Conservation (phyloP, 2,113 vertebrate genomes). For the Acrocephalus arundinaceus region DNA sequence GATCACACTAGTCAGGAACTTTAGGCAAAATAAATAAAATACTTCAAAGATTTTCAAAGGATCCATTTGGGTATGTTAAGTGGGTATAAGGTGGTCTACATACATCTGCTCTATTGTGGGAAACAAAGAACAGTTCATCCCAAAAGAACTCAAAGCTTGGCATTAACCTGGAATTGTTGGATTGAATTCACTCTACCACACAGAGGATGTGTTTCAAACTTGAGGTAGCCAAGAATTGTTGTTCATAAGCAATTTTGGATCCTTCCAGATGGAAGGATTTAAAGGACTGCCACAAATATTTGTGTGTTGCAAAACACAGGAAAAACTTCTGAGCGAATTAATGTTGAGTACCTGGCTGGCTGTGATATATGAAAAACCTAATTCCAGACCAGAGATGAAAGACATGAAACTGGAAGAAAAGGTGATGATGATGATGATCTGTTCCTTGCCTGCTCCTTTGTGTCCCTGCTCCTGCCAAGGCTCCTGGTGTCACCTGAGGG, state of each 20-base stretch:
- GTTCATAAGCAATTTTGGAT: neutral
- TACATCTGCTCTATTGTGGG: neutral
- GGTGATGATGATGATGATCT: neutral
- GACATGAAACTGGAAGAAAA: neutral
- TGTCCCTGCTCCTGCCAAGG: neutral
- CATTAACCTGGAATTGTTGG: neutral
- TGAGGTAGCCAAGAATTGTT: neutral
- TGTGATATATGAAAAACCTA: neutral
- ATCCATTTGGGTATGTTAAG: neutral
- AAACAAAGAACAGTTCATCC: neutral
- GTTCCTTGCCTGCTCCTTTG: neutral
- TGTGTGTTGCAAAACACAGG: neutral
- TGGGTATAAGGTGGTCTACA: neutral
- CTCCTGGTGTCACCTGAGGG: neutral
- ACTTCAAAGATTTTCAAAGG: neutral
- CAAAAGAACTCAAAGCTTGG: neutral
- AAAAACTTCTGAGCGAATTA: neutral
- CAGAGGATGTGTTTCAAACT: neutral
- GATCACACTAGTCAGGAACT: neutral
- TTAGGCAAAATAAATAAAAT: neutral
- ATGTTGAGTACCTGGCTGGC: neutral
- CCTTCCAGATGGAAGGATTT: neutral
- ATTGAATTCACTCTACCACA: neutral
- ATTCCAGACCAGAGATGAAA: neutral
- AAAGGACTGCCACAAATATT: neutral